Evolutionary conservation across 2,113 vertebrate genomes (phyloP).

Genomic region (Mellivora capensis): DNA sequence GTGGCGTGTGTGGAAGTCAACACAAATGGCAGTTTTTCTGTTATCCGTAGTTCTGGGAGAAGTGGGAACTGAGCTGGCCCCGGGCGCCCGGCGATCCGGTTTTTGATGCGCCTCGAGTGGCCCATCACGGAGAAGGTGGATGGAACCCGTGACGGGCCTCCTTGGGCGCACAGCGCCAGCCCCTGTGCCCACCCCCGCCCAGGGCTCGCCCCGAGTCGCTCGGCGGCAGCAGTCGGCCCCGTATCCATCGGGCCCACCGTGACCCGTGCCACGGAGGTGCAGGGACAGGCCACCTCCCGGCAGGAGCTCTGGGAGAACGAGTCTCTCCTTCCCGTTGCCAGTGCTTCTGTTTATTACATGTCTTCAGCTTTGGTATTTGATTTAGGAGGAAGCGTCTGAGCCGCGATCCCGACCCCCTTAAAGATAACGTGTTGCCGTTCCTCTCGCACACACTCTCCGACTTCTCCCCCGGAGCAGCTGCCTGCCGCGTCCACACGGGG

Average conservation of each 20-base stretch:
- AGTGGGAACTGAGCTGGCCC: fast-evolving
- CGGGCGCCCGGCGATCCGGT: fast-evolving
- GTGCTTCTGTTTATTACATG: neutral
- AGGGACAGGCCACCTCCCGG: neutral
- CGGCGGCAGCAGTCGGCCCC: fast-evolving
- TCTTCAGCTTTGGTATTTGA: neutral
- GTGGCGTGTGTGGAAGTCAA: neutral
- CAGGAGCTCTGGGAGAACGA: neutral
- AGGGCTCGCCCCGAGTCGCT: fast-evolving
- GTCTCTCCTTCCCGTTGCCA: neutral
- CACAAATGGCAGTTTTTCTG: neutral
- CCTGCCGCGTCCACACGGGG: fast-evolving
- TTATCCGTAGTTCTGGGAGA: neutral
- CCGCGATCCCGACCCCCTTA: neutral
- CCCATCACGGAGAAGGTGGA: fast-evolving
- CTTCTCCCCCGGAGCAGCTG: neutral
- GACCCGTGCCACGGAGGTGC: fast-evolving
- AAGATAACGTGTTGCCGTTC: neutral
- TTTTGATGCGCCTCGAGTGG: fast-evolving
- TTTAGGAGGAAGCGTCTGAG: neutral
- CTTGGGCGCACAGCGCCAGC: fast-evolving
- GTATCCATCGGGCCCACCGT: fast-evolving
- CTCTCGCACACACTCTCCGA: fast-evolving
- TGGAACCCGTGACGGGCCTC: neutral
- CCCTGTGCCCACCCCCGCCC: fast-evolving